These are phyloP conservation scores for Colletes latitarsis DNA, from an alignment of 1,140 invertebrate genomes.

Conservation along the genomic window DNA sequence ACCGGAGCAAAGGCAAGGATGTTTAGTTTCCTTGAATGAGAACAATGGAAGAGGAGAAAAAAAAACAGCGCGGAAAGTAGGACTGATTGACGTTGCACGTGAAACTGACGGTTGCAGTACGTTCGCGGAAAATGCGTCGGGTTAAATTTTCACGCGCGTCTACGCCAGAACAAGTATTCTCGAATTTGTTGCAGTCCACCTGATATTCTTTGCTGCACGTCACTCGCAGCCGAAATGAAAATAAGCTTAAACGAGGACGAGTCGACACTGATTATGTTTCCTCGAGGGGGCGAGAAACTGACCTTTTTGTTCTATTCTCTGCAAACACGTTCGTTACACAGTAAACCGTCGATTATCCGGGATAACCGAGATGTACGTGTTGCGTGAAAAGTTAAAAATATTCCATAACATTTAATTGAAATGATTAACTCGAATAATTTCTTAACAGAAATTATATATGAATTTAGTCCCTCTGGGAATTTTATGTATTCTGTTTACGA, in stretches of 20 bases:
- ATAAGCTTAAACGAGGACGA: not conserved
- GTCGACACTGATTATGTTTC: not conserved
- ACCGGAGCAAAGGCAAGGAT: no score
- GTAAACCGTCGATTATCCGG: no score
- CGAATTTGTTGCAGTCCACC: not conserved
- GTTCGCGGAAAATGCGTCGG: slow-evolving; percentile 3
- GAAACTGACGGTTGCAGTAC: not conserved
- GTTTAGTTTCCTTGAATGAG: not conserved
- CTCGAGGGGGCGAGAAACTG: no score
- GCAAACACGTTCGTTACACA: no score
- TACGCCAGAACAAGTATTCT: not conserved
- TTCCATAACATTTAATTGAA: no score
- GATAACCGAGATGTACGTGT: no score
- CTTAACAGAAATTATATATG: no score
- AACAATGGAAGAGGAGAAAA: not conserved
- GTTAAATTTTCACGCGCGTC: slow-evolving; percentile 11
- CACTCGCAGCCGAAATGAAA: not conserved
- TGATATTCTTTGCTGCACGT: not conserved
- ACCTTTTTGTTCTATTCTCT: no score
- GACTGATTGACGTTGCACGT: slow-evolving; percentile 6
- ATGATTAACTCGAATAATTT: no score
- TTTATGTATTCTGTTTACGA: no score
- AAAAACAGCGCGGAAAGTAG: not conserved
- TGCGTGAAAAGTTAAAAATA: no score
- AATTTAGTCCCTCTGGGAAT: no score